Conservation (phyloP, 1,140 invertebrate species). For the Octopus bimaculoides region DNA sequence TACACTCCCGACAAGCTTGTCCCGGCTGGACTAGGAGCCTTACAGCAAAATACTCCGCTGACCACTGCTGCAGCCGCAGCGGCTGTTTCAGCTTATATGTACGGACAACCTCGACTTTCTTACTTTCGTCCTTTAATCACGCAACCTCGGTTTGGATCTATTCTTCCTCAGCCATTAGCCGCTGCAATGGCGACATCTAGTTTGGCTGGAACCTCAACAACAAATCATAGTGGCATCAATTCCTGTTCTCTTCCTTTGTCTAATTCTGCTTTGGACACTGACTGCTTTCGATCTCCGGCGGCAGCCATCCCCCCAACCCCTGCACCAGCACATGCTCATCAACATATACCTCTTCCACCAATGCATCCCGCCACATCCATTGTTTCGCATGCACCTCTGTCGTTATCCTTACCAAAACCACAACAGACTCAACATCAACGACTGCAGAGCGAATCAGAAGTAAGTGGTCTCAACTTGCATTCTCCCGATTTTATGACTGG, state of each 20-base stretch:
- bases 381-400: too few species aligned
- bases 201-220: slow-evolving; percentile 17
- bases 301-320: too few species aligned
- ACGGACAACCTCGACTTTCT: slow-evolving; percentile 46
- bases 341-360: too few species aligned
- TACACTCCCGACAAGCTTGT: slow-evolving; percentile 16
- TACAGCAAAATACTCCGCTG: slow-evolving; percentile 23
- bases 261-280: too few species aligned
- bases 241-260: too few species aligned
- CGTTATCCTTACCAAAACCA: background rate
- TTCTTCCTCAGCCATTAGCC: slow-evolving; percentile 21
- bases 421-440: background rate
- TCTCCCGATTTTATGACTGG: too few species aligned
- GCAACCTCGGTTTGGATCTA: slow-evolving; percentile 26
- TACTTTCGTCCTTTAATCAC: slow-evolving; percentile 42
- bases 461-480: too few species aligned
- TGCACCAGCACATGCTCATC: too few species aligned
- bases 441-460: too few species aligned
- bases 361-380: too few species aligned
- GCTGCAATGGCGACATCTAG: slow-evolving; percentile 17
- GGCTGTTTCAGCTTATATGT: slow-evolving; percentile 41
- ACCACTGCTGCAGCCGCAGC: slow-evolving; percentile 36
- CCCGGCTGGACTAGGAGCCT: slow-evolving; percentile 9
- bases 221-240: too few species aligned
- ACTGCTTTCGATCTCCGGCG: too few species aligned